Base-by-base conservation (phyloP, 2,888 invertebrate genomes). In the Oxycera nigricornis region DNA sequence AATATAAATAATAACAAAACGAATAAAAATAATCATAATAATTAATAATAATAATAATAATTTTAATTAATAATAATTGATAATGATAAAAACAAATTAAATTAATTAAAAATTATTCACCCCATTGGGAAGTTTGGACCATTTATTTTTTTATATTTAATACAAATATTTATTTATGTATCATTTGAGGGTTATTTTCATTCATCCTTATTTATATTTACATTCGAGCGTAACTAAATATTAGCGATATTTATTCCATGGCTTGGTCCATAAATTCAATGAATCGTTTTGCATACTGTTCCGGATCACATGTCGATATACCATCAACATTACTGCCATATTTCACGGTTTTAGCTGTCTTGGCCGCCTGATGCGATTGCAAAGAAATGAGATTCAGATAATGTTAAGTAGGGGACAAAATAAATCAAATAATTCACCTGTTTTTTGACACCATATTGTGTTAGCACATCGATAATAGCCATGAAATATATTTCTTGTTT, bases 321-420 rank as follows among this genome's bases (percentile, higher is more conserved):
- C 96, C 95, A 87, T 99, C 98, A 11, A 97, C 97, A 83, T 97
- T 97, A 81, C 97, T 94, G 79, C 98, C 97, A 85, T 99, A 98
- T 85, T 99, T 99, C 74, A 99, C 97, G 7, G 98, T 97, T 87
- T 99, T 99, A 52, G 98, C 99, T 74, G 98, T 98, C 87, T 98
- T 97, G 50, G 99, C 99, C 77, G 98, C 98, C 88, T 98, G 73
- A 3, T 39, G 9, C 22, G 24, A 55, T 55, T 46, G 3, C 17
- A 7, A 11, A 46, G 46, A 3, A n/a, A 6, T 7, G 6, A 7
- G 6, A 35, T 35, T 7, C 11, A 7, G 35, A 35, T 11, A 11
- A 35, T 6, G 6, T 35, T 11, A 11, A 35, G 11, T 35, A 35
- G 35, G 6, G 6, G 11, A 35, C 11, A 35, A 35, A 35, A 35